Conservation (phyloP, 2,113 vertebrate species). For the Electrona antarctica region DNA sequence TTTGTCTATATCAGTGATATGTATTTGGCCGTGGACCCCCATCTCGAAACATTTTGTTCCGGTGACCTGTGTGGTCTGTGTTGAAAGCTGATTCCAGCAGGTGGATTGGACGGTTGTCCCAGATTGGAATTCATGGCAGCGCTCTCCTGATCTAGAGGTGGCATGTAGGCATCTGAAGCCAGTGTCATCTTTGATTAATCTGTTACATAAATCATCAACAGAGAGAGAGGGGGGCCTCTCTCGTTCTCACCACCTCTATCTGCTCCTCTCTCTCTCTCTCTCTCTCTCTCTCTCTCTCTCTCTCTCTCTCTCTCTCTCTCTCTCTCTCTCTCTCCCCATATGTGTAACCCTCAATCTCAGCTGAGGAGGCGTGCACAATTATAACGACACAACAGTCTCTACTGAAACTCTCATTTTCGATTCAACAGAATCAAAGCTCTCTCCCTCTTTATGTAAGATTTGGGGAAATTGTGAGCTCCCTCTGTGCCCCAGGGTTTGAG, state of each 20-base stretch:
- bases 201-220: constrained; percentile 18
- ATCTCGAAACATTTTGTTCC: too few species aligned
- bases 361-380: too few species aligned
- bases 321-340: neutral
- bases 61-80: neutral
- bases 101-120: neutral
- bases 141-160: constrained; percentile 10
- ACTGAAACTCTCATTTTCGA: too few species aligned
- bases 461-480: too few species aligned
- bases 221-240: neutral
- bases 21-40: neutral
- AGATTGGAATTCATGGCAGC: neutral
- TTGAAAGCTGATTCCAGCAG: neutral
- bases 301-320: neutral
- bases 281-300: neutral
- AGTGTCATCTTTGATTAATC: constrained; percentile 32
- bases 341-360: neutral
- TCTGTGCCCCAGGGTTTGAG: too few species aligned
- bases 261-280: neutral
- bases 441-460: too few species aligned
- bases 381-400: too few species aligned
- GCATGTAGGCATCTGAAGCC: constrained; percentile 13
- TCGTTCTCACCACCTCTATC: neutral
- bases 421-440: too few species aligned
- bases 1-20: too few species aligned